Percentiles rank a stretch among this genome's conserved stretches.
Conservation (phyloP, 2,888 invertebrate species). For the Entomobrya proxima region DNA sequence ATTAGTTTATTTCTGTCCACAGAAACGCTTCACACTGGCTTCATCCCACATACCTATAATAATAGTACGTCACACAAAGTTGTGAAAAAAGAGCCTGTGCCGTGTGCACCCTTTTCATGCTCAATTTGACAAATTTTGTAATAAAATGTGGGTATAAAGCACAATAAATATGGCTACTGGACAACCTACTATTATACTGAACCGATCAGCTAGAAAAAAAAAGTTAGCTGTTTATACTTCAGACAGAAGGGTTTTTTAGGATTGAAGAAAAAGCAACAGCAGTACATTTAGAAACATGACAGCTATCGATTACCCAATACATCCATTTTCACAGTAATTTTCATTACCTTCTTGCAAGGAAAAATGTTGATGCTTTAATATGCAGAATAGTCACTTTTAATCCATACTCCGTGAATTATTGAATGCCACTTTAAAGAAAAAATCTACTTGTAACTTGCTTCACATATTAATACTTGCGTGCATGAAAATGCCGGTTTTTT, state of each 20-base stretch:
- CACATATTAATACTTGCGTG: too few species aligned
- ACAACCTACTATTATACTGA: too few species aligned
- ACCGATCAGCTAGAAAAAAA: too few species aligned
- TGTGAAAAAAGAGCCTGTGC: not conserved
- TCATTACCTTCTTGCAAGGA: not conserved
- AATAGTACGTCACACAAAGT: slow-evolving; percentile 23
- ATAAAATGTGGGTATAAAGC: too few species aligned
- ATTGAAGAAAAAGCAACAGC: too few species aligned
- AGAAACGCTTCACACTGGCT: not conserved
- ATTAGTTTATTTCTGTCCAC: not conserved
- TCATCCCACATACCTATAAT: not conserved
- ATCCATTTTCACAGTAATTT: not conserved
- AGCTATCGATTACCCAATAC: not conserved
- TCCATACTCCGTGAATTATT: not conserved
- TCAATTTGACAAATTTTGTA: slow-evolving; percentile 22
- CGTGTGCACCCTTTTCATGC: slow-evolving; percentile 17
- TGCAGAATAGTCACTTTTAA: not conserved
- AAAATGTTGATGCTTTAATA: not conserved
- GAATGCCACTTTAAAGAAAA: not conserved
- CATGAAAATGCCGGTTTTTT: too few species aligned
- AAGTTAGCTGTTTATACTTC: too few species aligned
- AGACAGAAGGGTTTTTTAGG: too few species aligned
- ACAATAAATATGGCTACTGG: too few species aligned
- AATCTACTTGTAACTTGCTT: too few species aligned
- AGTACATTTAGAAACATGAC: too few species aligned